These are phyloP conservation scores for Psammodynastes pulverulentus DNA, from an alignment of 2,113 vertebrate species.

Conservation along the genomic window DNA sequence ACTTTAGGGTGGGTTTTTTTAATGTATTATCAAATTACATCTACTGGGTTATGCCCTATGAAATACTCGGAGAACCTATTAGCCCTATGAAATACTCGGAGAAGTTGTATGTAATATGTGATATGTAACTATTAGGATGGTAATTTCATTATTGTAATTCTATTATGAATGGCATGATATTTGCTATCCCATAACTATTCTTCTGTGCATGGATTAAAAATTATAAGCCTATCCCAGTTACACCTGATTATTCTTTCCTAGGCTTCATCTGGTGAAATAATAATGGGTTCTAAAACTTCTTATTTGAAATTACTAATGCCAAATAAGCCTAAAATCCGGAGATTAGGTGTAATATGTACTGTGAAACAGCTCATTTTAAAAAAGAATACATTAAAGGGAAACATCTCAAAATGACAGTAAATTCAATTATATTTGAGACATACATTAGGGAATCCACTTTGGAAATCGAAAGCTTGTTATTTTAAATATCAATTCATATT, in stretches of 20 bases:
- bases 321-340: background rate
- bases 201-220: conserved; percentile 8
- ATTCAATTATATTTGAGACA: background rate
- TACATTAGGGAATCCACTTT: background rate
- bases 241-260: conserved; percentile 3
- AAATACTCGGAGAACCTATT: conserved; percentile 50
- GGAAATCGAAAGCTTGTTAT: background rate
- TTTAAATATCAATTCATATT: background rate
- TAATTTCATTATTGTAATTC: conserved; percentile 36
- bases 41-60: conserved; percentile 30
- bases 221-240: conserved; percentile 16
- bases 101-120: conserved; percentile 29
- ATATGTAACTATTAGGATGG: conserved; percentile 27
- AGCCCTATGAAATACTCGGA: conserved; percentile 41
- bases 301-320: conserved; percentile 1
- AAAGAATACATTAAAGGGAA: background rate
- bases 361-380: background rate
- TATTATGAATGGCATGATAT: background rate
- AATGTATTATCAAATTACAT: conserved; percentile 15
- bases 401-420: background rate
- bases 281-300: conserved; percentile 17
- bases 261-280: conserved; percentile 37
- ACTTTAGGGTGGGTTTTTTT: background rate
- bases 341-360: background rate
- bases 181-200: conserved; percentile 13